Base-by-base conservation (phyloP, 2,888 invertebrate species). In the Polyploca ridens region DNA sequence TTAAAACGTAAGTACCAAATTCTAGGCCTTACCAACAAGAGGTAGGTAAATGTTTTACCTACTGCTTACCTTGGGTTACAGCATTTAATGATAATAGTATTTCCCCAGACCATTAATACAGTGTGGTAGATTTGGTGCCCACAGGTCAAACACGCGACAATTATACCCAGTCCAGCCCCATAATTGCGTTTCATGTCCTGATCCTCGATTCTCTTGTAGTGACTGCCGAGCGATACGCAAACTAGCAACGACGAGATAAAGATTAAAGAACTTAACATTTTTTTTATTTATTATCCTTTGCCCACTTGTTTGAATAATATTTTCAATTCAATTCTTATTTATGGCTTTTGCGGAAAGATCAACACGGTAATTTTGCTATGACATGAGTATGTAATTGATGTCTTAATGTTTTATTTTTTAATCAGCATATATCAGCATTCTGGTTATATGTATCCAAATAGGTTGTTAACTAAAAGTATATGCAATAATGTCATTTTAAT, bases 151-250 rank as follows among this genome's bases (percentile, higher is more conserved):
- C 92, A 86, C 1, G 94, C 88, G 16, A 96, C 85, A 6, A 94
- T 64, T 35, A 96, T 76, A 5, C 97, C 97, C 8, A 96, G 79
- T 0, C 93, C 84, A 0, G 96, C 95, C 5, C 96, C 95, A 62
- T 95, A 89, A 85, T 94, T 94, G 77, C 95, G 95, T 82, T 95
- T 96, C 38, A 84, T 75, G 0, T 89, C 80, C 3, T 83, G 75
- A 73, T 95, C 90, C 33, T 89, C 83, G 35, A 97, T 94, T 72
- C 90, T 90, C 69, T 95, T 95, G 78, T 96, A 96, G 68, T 92
- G 87, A 65, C 92, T 84, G 5, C 96, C 96, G 72, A 96, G 91
- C 7, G 90, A 91, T 58, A 96, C 94, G 66, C 95, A 95, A 62
- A 81, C 54, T 83, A 90, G 1, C 38, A 93, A 70, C 1, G 93